Conservation (phyloP, 2,797 vertebrate species). For the Acrossocheilus fasciatus region DNA sequence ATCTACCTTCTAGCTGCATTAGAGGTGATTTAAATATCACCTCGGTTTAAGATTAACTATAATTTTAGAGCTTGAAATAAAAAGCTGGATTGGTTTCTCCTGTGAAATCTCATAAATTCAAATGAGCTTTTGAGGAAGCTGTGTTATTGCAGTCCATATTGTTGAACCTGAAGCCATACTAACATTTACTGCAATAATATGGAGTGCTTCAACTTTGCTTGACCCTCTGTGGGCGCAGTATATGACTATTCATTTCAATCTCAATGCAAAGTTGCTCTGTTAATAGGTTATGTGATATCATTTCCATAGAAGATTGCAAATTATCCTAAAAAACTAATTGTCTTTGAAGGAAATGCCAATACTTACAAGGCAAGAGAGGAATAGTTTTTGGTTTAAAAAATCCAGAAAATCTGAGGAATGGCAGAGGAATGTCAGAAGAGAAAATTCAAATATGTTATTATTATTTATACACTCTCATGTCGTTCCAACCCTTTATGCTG, state of each 20-base stretch:
- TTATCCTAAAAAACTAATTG: neutral
- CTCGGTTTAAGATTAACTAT: slow-evolving; percentile 15
- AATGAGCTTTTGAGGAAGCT: slow-evolving; percentile 17
- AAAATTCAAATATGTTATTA: neutral
- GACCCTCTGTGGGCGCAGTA: neutral
- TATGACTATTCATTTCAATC: neutral
- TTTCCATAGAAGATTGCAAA: neutral
- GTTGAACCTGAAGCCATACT: neutral
- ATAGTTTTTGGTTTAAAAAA: neutral
- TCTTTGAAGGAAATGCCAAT: neutral
- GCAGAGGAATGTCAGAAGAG: neutral
- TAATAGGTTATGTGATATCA: neutral
- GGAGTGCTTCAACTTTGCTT: neutral
- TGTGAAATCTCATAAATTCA: slow-evolving; percentile 39
- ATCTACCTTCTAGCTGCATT: slow-evolving; percentile 19
- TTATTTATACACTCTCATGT: neutral
- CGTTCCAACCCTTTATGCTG: neutral
- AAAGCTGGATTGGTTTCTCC: slow-evolving; percentile 9
- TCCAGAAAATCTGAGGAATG: neutral
- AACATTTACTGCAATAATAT: slow-evolving; percentile 12
- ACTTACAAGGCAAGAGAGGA: neutral
- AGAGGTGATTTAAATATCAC: slow-evolving; percentile 33
- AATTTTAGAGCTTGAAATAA: slow-evolving; percentile 46
- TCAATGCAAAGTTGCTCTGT: neutral
- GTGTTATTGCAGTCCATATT: slow-evolving; percentile 25